These are phyloP conservation scores for Chloroceryle aenea DNA, from an alignment of 2,113 vertebrate species.

Conservation along the genomic window DNA sequence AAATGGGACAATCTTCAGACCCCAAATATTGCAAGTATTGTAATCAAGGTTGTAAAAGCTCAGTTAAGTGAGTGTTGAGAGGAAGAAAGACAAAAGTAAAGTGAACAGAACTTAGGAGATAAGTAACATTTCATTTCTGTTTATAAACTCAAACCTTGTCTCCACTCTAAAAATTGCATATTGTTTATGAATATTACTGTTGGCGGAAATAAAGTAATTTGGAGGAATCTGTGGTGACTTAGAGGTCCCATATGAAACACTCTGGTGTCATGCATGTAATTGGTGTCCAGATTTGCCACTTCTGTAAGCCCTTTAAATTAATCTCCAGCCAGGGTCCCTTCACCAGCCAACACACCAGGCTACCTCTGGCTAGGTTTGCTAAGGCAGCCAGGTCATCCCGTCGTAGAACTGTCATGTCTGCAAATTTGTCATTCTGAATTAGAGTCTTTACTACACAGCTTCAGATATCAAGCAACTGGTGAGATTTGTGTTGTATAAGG, in stretches of 20 bases:
- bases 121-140: background rate
- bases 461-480: background rate
- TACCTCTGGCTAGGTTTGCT: background rate
- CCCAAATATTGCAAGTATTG: background rate
- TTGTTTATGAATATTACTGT: background rate
- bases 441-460: background rate
- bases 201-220: background rate
- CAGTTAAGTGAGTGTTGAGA: background rate
- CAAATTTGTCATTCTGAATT: background rate
- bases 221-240: background rate
- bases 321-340: background rate
- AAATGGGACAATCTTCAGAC: background rate
- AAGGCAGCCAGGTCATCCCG: background rate
- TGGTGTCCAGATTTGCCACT: background rate
- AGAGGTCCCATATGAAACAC: background rate
- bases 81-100: background rate
- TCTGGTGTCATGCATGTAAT: background rate
- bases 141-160: background rate
- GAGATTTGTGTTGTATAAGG: background rate
- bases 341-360: rapidly evolving
- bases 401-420: background rate
- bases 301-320: background rate
- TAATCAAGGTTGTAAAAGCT: background rate
- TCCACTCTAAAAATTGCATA: background rate
- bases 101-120: background rate